Conservation (phyloP, 1,140 invertebrate species). For the Drosophila nasuta region DNA sequence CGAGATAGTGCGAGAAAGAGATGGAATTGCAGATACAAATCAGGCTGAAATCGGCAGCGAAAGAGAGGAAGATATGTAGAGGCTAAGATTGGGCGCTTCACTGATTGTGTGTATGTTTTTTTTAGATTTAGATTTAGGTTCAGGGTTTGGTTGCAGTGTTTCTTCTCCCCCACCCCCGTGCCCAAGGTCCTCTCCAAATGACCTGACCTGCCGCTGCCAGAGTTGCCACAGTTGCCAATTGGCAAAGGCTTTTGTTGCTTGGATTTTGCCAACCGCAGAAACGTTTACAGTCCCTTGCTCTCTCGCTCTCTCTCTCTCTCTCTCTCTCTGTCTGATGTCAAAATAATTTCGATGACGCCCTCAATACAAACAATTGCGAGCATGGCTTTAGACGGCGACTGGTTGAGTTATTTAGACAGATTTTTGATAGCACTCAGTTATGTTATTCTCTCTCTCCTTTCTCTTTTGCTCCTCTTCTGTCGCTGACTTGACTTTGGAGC, state of each 20-base stretch:
- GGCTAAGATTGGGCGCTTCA: conserved; percentile 35
- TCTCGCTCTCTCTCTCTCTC: not conserved
- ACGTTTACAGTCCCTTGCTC: conserved; percentile 27
- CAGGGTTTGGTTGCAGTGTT: conserved; percentile 7
- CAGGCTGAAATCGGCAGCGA: conserved; percentile 8
- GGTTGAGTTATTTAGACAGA: conserved; percentile 75
- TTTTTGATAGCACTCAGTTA: conserved; percentile 66
- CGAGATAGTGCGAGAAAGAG: not conserved
- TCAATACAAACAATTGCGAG: conserved; percentile 45
- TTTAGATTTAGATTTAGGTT: conserved; percentile 2
- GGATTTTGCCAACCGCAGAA: conserved; percentile 60
- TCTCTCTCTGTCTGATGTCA: conserved; percentile 56
- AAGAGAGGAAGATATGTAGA: conserved; percentile 14
- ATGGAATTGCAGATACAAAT: conserved; percentile 30
- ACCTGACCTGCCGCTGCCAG: conserved; percentile 2
- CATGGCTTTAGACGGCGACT: conserved; percentile 4
- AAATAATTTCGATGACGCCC: conserved; percentile 77
- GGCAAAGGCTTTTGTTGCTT: conserved; percentile 28
- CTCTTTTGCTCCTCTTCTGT: not conserved
- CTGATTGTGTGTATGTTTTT: conserved; percentile 36
- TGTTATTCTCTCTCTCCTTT: not conserved
- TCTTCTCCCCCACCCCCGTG: not conserved
- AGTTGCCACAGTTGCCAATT: conserved; percentile 24
- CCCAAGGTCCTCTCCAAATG: not conserved
- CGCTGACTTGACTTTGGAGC: not conserved